phyloP scores from a whole-genome alignment of 1,140 invertebrate species.

The Zaprionus davidi region DNA sequence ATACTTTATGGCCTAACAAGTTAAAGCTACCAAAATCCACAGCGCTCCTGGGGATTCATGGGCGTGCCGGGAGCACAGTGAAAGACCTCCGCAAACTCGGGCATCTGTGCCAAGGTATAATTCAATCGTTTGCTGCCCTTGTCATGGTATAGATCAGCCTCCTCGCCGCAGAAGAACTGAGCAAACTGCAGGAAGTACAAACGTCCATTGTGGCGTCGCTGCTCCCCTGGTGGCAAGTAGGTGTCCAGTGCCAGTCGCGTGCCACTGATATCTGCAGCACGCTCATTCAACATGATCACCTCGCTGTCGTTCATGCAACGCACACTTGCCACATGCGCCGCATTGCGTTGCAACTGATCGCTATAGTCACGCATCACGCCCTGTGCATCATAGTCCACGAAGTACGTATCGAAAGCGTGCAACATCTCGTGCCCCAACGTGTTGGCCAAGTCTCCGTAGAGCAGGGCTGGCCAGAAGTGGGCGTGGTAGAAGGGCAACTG shows the following conservation, averaged over 20 bases:
- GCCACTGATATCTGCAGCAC: conserved; percentile 69
- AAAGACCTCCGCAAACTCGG: conserved; percentile 91
- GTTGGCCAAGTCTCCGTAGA: conserved; percentile 73
- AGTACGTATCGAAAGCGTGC: conserved; percentile 68
- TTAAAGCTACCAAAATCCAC: conserved; percentile 90
- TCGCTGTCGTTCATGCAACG: conserved; percentile 55
- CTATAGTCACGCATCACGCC: conserved; percentile 59
- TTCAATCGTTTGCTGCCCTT: conserved; percentile 91
- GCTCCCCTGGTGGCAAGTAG: conserved; percentile 41
- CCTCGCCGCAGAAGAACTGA: conserved; percentile 75
- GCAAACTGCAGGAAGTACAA: conserved; percentile 77
- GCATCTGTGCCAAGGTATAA: conserved; percentile 92
- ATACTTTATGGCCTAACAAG: conserved; percentile 66
- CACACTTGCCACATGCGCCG: conserved; percentile 33
- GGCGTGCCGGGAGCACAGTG: conserved; percentile 88
- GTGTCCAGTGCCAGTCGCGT: conserved; percentile 66
- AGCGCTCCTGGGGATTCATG: conserved; percentile 93
- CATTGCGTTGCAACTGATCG: conserved; percentile 49
- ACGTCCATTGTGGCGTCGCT: conserved; percentile 33
- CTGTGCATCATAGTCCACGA: conserved; percentile 63
- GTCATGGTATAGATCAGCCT: conserved; percentile 89
- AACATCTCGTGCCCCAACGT: conserved; percentile 75
- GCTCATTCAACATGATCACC: conserved; percentile 54
- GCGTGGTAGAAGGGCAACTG: conserved; percentile 67
- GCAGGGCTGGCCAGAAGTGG: conserved; percentile 61